These are phyloP conservation scores for Pygoscelis adeliae DNA, from an alignment of 2,113 vertebrate species.

Conservation along the genomic window DNA sequence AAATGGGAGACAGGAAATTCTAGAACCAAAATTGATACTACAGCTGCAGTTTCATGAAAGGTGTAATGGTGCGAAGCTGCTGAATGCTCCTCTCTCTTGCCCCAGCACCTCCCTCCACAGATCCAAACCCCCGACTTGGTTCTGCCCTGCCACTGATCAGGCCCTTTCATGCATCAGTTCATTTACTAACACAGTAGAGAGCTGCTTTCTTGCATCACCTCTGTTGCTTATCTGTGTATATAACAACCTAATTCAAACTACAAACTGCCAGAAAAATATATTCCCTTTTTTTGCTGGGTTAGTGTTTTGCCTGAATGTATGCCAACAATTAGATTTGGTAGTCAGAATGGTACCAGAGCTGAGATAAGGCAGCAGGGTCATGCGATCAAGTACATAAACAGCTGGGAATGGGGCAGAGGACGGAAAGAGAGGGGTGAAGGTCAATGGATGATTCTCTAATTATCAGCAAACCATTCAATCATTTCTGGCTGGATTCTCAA, in stretches of 20 bases:
- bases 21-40: not conserved
- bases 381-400: not conserved
- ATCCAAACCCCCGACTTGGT: not conserved
- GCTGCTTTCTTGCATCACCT: not conserved
- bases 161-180: not conserved
- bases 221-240: not conserved
- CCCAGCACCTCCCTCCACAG: not conserved
- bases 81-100: not conserved
- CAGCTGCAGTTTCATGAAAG: not conserved
- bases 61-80: not conserved
- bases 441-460: not conserved
- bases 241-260: not conserved
- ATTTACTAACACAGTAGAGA: not conserved
- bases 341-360: not conserved
- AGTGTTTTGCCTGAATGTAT: not conserved
- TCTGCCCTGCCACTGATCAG: not conserved
- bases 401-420: not conserved
- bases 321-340: not conserved
- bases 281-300: not conserved
- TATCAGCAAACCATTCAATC: not conserved
- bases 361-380: not conserved
- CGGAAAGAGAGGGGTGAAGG: not conserved
- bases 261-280: not conserved
- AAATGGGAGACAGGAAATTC: not conserved
- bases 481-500: not conserved